Evolutionary conservation across 2,888 invertebrate genomes (phyloP), one percentile per base, ranked within the genome.

Genomic region (Bellardia bayeri): DNA sequence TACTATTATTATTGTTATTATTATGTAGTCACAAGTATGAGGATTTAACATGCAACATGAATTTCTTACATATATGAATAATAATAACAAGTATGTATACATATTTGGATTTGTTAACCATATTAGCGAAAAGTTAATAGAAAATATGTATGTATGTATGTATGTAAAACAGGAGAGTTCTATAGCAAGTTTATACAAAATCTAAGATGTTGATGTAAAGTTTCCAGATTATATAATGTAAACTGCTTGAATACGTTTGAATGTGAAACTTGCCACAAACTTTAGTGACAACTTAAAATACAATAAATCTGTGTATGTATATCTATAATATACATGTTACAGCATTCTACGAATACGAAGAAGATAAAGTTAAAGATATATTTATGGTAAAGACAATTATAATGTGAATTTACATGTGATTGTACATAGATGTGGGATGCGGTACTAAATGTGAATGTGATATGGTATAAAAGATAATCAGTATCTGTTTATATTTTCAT

Each of bases 311-410:
- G 23, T 23, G 23, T 23, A 23, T 23, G 23, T 23, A 23, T 23
- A 23, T 23, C 23, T 23, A 23, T 23, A 45, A 2, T 45, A 45
- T 45, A 16, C 9, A n/a, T 9, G n/a, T 30, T 40, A 40, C 40
- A 40, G 63, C 63, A n/a, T 64, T 2, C 40, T 64, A 23, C n/a
- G 42, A 45, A 51, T 37, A 63, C 37, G 7, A 16, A 56, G 13
- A 79, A 68, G 33, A 45, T 49, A 58, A 68, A 23, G 23, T 23
- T 23, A 23, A 78, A 37, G 16, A 56, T 74, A 11, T 56, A 45
- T 33, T 58, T 33, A 45, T 79, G 56, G n/a, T 2, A 68, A 68
- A 68, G 56, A 79, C 75, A 71, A 54, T 54, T 16, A 54, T 37
- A 40, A 71, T 71, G 33, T 23, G 30, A 69, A 42, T 45, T 11